phyloP scores from a whole-genome alignment of 2,797 vertebrate species.

The Macrochelys suwanniensis region DNA sequence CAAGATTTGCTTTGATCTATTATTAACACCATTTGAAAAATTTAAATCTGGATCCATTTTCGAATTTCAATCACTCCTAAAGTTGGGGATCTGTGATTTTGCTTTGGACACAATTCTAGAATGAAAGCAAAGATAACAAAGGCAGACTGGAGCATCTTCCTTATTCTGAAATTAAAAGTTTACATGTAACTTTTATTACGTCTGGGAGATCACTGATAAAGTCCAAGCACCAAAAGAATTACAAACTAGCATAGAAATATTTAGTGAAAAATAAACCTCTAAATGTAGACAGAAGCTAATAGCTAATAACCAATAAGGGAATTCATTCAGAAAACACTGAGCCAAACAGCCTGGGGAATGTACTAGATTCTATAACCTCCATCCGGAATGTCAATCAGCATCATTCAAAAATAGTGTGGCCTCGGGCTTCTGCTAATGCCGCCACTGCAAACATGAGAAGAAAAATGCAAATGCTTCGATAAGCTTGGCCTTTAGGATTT shows the following conservation, averaged over 20 bases:
- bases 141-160: not conserved
- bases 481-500: not conserved
- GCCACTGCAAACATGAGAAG: not conserved
- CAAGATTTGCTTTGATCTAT: not conserved
- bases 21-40: not conserved
- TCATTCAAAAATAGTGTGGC: conserved; percentile 15
- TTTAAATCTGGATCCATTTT: not conserved
- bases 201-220: not conserved
- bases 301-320: not conserved
- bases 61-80: not conserved
- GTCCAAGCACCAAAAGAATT: not conserved
- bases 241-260: fast-evolving
- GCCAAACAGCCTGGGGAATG: not conserved
- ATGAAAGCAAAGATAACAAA: not conserved
- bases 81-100: no score
- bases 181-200: not conserved
- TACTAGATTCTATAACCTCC: not conserved
- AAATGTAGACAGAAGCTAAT: not conserved
- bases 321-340: not conserved
- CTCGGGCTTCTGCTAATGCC: conserved; percentile 6
- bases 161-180: not conserved
- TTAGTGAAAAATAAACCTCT: not conserved
- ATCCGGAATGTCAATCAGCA: conserved; percentile 46
- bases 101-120: not conserved
- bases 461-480: not conserved